Base-by-base conservation (phyloP, 2,113 vertebrate species). In the Zosterops hypoxanthus region DNA sequence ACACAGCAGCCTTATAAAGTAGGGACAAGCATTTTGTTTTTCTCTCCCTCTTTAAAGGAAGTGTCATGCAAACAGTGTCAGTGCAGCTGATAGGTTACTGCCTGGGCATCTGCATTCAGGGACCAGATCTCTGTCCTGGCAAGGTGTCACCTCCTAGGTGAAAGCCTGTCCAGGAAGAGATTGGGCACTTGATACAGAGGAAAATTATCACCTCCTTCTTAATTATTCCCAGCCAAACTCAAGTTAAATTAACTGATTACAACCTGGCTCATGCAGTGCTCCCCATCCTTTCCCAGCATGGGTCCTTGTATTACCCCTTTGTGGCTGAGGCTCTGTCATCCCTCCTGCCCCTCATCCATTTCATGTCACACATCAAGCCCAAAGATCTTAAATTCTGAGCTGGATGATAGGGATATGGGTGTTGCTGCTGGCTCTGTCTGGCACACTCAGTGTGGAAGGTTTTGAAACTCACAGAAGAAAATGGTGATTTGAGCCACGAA, bases 201-300 rank as follows among this genome's bases (percentile, higher is more conserved):
- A 84, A 92, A 84, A 94, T 92, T 96, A 86, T 89, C 94, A 64
- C 88, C 73, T 87, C 49, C 77, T 89, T 79, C 91, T 95, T 92
- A 90, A 94, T 82, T 83, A 47, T 91, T 95, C 83, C 83, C 2
- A 1, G 29, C 73, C 77, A 68, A 92, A 88, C 64, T 64, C 24
- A 8, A 86, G 85, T 72, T 92, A 88, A 92, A 91, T 95, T n/a
- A 94, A 82, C 89, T 77, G 94, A 96, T 92, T 94, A 84, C 81
- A 86, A 6, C 22, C 31, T 36, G 36, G 64, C 64, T 91, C 73
- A 61, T 21, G 64, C 2, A 3, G 60, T 71, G 86, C 82, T 92
- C 83, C 39, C 60, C 14, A 12, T 72, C 88, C 86, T 88, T 77
- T 80, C 94, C 64, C 88, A 82, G 85, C 24, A 3, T 55, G 91